phyloP scores from a whole-genome alignment of 2,888 invertebrate genomes.

The Andrena minutula region DNA sequence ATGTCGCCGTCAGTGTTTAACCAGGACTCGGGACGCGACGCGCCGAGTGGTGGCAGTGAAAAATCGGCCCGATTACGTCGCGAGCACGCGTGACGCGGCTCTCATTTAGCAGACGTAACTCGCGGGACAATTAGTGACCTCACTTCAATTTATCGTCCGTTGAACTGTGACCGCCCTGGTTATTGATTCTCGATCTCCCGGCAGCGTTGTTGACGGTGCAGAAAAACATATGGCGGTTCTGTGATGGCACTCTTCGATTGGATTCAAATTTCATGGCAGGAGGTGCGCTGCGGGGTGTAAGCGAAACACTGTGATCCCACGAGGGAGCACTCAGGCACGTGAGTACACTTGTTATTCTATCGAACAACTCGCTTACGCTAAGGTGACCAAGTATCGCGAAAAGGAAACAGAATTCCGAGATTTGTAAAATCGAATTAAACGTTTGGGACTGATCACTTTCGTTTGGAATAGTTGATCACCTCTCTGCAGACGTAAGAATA shows the following conservation, averaged over 20 bases:
- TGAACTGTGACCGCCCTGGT: neutral
- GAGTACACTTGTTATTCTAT: slow-evolving; percentile 4
- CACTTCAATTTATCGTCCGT: neutral
- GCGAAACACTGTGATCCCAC: neutral
- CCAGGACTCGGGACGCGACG: neutral
- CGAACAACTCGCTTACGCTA: no score
- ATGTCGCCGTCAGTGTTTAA: neutral
- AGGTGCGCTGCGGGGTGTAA: neutral
- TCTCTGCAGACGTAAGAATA: no score
- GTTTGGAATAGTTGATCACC: no score
- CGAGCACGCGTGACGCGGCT: neutral
- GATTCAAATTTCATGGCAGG: slow-evolving; percentile 4
- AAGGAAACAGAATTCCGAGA: no score
- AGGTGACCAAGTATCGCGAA: no score
- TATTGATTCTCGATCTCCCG: neutral
- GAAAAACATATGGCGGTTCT: neutral
- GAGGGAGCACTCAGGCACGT: neutral
- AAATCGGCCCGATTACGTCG: neutral
- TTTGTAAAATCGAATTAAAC: no score
- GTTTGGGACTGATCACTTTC: no score
- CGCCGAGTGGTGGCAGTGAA: neutral
- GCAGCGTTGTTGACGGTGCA: neutral
- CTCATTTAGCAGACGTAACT: neutral
- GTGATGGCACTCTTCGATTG: neutral
- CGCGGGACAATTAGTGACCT: neutral